Evolutionary conservation across 2,113 vertebrate species (phyloP).

Genomic region (Donacobius atricapilla): DNA sequence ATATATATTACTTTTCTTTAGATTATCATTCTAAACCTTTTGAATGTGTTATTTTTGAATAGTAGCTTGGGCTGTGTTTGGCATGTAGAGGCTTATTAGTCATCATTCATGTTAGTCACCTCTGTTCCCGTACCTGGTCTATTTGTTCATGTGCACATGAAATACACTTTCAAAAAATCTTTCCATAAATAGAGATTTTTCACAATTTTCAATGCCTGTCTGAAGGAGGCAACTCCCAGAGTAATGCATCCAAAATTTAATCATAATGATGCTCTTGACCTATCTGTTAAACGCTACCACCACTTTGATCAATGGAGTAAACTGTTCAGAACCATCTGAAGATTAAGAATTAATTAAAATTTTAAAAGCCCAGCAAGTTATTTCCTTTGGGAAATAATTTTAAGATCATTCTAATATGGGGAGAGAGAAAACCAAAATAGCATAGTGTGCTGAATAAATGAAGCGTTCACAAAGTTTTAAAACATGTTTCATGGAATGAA

Average conservation of each 20-base stretch:
- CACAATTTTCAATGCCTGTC: background rate
- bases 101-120: background rate
- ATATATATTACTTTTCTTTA: background rate
- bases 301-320: background rate
- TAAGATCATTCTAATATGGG: background rate
- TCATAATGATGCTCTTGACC: background rate
- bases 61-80: background rate
- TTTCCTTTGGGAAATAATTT: background rate
- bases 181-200: background rate
- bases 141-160: background rate
- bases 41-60: background rate
- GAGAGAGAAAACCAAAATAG: background rate
- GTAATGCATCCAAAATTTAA: background rate
- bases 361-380: background rate
- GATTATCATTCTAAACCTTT: background rate
- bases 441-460: background rate
- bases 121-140: background rate
- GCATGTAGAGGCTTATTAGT: background rate
- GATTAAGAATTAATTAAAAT: background rate
- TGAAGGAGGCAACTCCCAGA: background rate
- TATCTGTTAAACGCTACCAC: background rate
- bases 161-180: background rate
- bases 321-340: background rate
- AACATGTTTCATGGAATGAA: background rate
- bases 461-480: background rate